Conservation (phyloP, 2,888 invertebrate species). For the Rugalucina vietnamica region DNA sequence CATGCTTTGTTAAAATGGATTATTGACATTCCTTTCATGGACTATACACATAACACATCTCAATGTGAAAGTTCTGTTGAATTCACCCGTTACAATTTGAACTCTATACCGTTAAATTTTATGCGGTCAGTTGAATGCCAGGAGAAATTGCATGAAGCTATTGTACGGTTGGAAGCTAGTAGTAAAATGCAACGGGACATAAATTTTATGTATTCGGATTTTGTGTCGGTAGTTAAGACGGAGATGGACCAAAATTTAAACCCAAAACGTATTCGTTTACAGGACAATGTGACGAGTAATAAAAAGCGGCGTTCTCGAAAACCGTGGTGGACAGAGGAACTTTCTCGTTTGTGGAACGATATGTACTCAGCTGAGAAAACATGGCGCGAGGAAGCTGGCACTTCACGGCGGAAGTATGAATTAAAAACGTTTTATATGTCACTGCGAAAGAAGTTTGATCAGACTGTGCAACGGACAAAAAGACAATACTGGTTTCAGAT, state of each 20-base stretch:
- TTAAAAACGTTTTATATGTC: not conserved
- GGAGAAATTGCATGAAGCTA: not conserved
- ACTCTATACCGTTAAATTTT: not conserved
- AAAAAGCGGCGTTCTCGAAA: not conserved
- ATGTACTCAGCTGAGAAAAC: not conserved
- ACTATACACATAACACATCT: not conserved
- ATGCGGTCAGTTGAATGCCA: not conserved
- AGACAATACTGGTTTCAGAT: not conserved
- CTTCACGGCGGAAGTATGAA: not conserved
- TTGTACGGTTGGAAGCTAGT: not conserved
- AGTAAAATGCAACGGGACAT: not conserved
- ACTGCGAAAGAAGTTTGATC: not conserved
- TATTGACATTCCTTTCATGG: slow-evolving; percentile 8
- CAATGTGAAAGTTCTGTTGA: not conserved
- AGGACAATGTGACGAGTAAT: not conserved
- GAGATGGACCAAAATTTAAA: not conserved
- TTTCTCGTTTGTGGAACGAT: not conserved
- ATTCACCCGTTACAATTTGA: not conserved
- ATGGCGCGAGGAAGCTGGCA: not conserved
- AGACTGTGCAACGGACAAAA: not conserved
- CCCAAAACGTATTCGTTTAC: not conserved
- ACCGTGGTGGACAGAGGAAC: not conserved
- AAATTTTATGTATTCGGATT: not conserved
- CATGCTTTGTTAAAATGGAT: not conserved
- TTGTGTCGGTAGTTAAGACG: not conserved